Evolutionary conservation across 2,797 vertebrate genomes (phyloP), one percentile per base, ranked within the genome.

Genomic region (Pelochelys cantorii): DNA sequence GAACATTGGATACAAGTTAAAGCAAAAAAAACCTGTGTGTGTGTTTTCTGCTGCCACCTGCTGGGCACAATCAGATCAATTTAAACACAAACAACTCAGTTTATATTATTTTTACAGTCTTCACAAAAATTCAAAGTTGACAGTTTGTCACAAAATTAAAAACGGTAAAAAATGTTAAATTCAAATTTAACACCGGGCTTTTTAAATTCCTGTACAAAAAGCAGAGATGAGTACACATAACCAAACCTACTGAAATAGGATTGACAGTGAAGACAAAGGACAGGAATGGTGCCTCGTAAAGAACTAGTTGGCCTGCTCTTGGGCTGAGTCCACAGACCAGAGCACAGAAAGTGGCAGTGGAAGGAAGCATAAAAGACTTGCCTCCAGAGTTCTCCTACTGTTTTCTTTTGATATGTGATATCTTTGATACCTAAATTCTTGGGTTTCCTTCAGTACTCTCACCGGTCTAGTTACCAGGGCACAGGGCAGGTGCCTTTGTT

Each of bases 41-140:
- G 31, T 77, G 88, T 95, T 96, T 94, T 95, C 75, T 31, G 84
- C 79, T 94, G 95, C 97, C 97, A 97, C 90, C 97, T 97, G 57
- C 91, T n/a, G 96, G 93, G 71, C n/a, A 23, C 57, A 59, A 9
- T 4, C n/a, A 7, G 57, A 68, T 62, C 34, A 77, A 75, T 65
- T 84, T n/a, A 65, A 90, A 80, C 14, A 82, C 6, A 82, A 42
- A 60, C 37, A 84, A 34, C 29, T 60, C 11, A 65, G 14, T n/a
- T 48, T 85, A 52, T 65, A 75, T 71, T 37, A 27, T 54, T 20
- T 53, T 48, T 65, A 60, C 3, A 2, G 7, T 31, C 53, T 52
- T 62, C 48, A 48, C 17, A 48, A 11, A 84, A 84, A 75, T 52
- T 75, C 11, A 60, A 91, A 42, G 10, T 29, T 74, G 42, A 74